Evolutionary conservation across 2,888 invertebrate genomes (phyloP), one percentile per base, ranked within the genome.

Genomic region (Congeria kusceri): DNA sequence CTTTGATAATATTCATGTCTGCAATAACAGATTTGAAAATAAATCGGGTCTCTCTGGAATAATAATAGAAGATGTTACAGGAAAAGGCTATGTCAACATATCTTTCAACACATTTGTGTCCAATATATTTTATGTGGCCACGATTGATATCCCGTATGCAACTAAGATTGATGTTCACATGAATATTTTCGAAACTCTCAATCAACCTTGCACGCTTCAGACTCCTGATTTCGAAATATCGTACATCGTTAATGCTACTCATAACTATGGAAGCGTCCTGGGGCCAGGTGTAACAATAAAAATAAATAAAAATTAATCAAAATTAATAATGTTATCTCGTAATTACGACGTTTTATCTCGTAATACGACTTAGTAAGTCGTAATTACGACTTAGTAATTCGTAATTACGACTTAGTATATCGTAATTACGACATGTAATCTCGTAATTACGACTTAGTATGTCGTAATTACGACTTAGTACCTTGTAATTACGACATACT

Each of bases 231-330:
- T 66, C 23, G 32, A 66, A 53, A 5, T 66, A 0, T 20, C 23
- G 9, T 65, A 27, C 27, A 23, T 7, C 9, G 32, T 72, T 20
- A 72, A 72, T 23, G 72, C 72, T 1, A 66, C 72, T 49, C 65
- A 65, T 23, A 72, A 65, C 65, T 72, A 59, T 27, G 65, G 72
- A 65, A n/a, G n/a, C n/a, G n/a, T n/a, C n/a, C n/a, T n/a, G n/a
- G n/a, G n/a, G n/a, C n/a, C n/a, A n/a, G n/a, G n/a, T n/a, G n/a
- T n/a, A n/a, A n/a, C n/a, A n/a, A n/a, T n/a, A n/a, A n/a, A n/a
- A n/a, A n/a, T n/a, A n/a, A n/a, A n/a, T n/a, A n/a, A n/a, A n/a
- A n/a, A n/a, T n/a, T n/a, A n/a, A n/a, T n/a, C n/a, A n/a, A n/a
- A n/a, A n/a, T n/a, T n/a, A n/a, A n/a, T n/a, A n/a, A n/a, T n/a